Evolutionary conservation across 2,888 invertebrate species (phyloP).

Genomic region (Aporophyla nigra): DNA sequence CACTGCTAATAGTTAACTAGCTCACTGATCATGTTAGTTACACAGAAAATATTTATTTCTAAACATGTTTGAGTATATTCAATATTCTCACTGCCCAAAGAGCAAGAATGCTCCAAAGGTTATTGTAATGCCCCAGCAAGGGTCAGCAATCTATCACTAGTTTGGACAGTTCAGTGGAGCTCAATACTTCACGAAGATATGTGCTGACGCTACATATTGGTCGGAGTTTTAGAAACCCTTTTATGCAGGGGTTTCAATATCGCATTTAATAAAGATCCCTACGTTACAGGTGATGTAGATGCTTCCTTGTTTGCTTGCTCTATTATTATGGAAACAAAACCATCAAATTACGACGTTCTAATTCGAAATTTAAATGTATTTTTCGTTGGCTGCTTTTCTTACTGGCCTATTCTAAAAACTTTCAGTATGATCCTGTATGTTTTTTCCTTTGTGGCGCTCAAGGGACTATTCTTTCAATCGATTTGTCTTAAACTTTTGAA

Average conservation of each 20-base stretch:
- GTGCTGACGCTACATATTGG: slow-evolving; percentile 33
- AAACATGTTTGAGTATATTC: not conserved
- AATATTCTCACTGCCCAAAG: not conserved
- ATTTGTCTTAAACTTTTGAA: too few relatives aligned
- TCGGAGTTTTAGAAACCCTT: not conserved
- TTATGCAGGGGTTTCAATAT: not conserved
- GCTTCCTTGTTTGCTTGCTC: not conserved
- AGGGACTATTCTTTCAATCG: too few relatives aligned
- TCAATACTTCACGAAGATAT: slow-evolving; percentile 33
- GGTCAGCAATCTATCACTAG: slow-evolving; percentile 43
- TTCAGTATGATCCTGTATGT: too few relatives aligned
- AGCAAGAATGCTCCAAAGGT: not conserved
- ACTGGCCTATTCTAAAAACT: too few relatives aligned
- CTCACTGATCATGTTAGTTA: not conserved
- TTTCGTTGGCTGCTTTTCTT: too few relatives aligned
- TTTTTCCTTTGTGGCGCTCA: too few relatives aligned
- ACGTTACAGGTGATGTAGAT: not conserved
- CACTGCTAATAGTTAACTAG: too few relatives aligned
- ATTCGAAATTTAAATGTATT: too few relatives aligned
- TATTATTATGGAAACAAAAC: not conserved
- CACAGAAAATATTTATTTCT: not conserved
- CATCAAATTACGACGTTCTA: too few relatives aligned
- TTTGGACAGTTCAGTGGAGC: slow-evolving; percentile 31
- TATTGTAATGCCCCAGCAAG: slow-evolving; percentile 5
- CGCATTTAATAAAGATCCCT: not conserved